Evolutionary conservation across 2,888 invertebrate species (phyloP).

Genomic region (Pelosia muscerda): DNA sequence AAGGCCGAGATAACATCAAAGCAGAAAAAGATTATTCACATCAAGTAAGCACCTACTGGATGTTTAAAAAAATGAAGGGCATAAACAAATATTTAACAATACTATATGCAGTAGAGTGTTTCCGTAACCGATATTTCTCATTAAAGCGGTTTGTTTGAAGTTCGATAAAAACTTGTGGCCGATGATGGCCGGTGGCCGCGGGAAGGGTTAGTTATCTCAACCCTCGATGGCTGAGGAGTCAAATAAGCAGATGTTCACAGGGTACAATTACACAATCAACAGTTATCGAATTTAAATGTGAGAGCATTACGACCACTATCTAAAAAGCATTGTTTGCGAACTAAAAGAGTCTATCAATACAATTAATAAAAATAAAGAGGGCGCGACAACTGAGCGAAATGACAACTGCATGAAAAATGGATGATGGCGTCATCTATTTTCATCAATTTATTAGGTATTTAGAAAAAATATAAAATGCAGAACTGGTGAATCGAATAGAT

Average conservation of each 20-base stretch:
- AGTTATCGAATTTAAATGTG: slow-evolving; percentile 81
- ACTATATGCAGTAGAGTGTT: slow-evolving; percentile 77
- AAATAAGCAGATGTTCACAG: slow-evolving; percentile 82
- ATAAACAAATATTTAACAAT: slow-evolving; percentile 77
- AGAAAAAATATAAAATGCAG: neutral
- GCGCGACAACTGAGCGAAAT: neutral
- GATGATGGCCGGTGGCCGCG: slow-evolving; percentile 74
- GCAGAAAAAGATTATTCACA: slow-evolving; percentile 50
- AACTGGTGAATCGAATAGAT: too few relatives aligned
- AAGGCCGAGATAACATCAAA: slow-evolving; percentile 44
- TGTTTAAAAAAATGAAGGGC: slow-evolving; percentile 54
- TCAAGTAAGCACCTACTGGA: slow-evolving; percentile 31
- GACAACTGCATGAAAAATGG: neutral
- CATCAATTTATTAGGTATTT: neutral
- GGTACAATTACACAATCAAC: slow-evolving; percentile 84
- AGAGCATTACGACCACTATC: slow-evolving; percentile 55
- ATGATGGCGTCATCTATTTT: neutral
- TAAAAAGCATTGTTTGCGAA: slow-evolving; percentile 38
- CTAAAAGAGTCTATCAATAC: slow-evolving; percentile 22
- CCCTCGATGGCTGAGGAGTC: slow-evolving; percentile 64
- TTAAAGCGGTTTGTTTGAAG: slow-evolving; percentile 78
- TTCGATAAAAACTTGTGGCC: slow-evolving; percentile 79
- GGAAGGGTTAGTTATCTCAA: slow-evolving; percentile 75
- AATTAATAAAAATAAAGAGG: slow-evolving; percentile 8
- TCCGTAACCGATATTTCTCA: slow-evolving; percentile 86